Conservation (phyloP, 2,888 invertebrate species). For the Branchipolynoe longqiensis region DNA sequence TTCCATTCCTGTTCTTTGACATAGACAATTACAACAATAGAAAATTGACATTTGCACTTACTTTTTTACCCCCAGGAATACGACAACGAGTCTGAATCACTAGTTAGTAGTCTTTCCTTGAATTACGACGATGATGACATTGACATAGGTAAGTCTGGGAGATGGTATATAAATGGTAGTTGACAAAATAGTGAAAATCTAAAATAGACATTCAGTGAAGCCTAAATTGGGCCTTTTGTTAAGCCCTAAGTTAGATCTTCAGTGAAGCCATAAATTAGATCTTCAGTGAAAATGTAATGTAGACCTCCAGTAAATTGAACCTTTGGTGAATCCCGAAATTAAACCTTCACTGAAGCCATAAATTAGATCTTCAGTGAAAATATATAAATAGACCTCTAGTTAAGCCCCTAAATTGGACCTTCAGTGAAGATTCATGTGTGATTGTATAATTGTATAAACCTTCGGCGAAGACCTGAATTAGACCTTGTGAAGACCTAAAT, state of each 20-base stretch:
- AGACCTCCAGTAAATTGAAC: too few relatives aligned
- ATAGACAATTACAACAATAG: too few relatives aligned
- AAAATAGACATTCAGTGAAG: too few relatives aligned
- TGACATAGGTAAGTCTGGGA: constrained; percentile 86
- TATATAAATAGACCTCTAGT: too few relatives aligned
- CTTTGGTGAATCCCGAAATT: background rate
- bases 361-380: background rate
- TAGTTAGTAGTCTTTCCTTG: constrained; percentile 92
- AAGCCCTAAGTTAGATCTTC: background rate
- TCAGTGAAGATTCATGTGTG: too few relatives aligned
- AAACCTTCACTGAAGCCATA: background rate
- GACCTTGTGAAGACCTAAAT: too few relatives aligned
- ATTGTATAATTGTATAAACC: too few relatives aligned
- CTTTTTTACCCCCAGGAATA: too few relatives aligned
- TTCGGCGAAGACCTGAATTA: too few relatives aligned
- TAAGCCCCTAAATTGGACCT: background rate
- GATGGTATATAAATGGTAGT: background rate
- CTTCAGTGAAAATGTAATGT: background rate
- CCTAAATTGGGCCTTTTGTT: too few relatives aligned
- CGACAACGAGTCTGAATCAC: constrained; percentile 93
- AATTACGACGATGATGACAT: constrained; percentile 90
- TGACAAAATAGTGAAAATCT: background rate
- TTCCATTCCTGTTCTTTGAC: too few relatives aligned
- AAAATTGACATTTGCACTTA: too few relatives aligned
- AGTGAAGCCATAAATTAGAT: background rate